These are phyloP conservation scores for Trypoxylus dichotomus DNA, from an alignment of 1,140 invertebrate species.

Conservation along the genomic window DNA sequence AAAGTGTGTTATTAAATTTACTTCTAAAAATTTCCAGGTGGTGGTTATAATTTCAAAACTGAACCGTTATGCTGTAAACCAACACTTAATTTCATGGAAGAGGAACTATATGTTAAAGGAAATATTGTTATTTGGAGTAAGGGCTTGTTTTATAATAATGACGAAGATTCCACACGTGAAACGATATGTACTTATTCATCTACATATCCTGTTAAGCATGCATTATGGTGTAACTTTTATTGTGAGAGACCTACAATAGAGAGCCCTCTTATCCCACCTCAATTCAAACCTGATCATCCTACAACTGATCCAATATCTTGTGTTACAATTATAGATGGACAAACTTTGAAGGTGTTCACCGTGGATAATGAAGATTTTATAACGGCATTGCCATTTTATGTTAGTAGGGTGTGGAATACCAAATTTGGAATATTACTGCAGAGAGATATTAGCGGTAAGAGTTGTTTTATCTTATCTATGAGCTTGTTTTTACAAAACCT, in stretches of 20 bases:
- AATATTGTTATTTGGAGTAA: constrained; percentile 81
- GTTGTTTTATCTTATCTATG: background rate
- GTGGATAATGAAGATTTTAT: constrained; percentile 80
- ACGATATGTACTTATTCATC: constrained; percentile 76
- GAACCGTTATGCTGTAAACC: constrained; percentile 27
- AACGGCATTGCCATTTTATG: constrained; percentile 82
- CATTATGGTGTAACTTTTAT: constrained; percentile 77
- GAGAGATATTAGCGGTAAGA: constrained; percentile 56
- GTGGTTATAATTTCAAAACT: constrained; percentile 20
- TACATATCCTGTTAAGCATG: constrained; percentile 78
- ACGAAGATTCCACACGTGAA: constrained; percentile 51
- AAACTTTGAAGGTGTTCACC: constrained; percentile 77
- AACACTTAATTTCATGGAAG: constrained; percentile 60
- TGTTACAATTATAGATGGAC: constrained; percentile 76
- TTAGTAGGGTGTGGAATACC: constrained; percentile 74
- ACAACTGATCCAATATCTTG: constrained; percentile 54
- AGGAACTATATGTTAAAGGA: constrained; percentile 87
- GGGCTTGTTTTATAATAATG: constrained; percentile 59
- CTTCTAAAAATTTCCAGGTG: background rate
- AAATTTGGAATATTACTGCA: constrained; percentile 79
- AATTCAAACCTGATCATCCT: constrained; percentile 35
- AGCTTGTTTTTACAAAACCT: background rate
- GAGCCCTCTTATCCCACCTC: constrained; percentile 36
- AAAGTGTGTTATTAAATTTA: background rate
- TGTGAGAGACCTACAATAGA: constrained; percentile 57